Conservation (phyloP, 2,113 vertebrate species). For the Ptyas mucosa region DNA sequence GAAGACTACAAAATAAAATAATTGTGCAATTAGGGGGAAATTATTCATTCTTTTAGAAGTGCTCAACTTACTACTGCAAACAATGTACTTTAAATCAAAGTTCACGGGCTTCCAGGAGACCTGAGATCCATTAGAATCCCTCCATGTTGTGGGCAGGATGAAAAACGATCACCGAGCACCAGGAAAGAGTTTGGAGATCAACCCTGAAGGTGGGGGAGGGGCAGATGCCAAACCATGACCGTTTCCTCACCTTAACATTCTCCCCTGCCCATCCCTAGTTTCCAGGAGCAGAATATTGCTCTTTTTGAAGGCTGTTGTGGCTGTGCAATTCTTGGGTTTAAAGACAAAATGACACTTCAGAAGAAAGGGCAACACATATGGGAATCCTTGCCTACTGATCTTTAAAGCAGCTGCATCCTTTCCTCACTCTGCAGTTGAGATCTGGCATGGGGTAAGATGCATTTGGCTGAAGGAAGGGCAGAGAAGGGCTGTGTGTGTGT, state of each 20-base stretch:
- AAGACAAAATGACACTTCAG: neutral
- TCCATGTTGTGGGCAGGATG: neutral
- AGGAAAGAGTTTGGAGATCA: neutral
- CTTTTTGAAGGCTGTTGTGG: neutral
- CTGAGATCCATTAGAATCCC: neutral
- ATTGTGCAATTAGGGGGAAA: conserved; percentile 32
- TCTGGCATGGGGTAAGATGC: neutral
- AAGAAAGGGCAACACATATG: neutral
- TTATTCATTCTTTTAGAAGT: conserved; percentile 36
- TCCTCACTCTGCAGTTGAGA: neutral
- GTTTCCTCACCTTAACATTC: neutral
- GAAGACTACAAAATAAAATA: conserved; percentile 38
- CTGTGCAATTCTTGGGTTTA: neutral
- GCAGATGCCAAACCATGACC: too few species aligned
- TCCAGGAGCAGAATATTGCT: neutral
- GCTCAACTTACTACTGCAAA: conserved; percentile 28
- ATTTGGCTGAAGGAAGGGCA: neutral
- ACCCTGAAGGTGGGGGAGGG: neutral
- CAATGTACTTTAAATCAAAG: conserved; percentile 3
- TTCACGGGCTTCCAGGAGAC: neutral
- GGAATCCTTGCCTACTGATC: neutral
- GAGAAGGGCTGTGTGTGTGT: neutral
- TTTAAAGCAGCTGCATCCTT: neutral
- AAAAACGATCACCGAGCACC: neutral
- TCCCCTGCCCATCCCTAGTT: neutral